These are phyloP conservation scores for Falco cherrug DNA, from an alignment of 2,797 vertebrate species.

Conservation along the genomic window DNA sequence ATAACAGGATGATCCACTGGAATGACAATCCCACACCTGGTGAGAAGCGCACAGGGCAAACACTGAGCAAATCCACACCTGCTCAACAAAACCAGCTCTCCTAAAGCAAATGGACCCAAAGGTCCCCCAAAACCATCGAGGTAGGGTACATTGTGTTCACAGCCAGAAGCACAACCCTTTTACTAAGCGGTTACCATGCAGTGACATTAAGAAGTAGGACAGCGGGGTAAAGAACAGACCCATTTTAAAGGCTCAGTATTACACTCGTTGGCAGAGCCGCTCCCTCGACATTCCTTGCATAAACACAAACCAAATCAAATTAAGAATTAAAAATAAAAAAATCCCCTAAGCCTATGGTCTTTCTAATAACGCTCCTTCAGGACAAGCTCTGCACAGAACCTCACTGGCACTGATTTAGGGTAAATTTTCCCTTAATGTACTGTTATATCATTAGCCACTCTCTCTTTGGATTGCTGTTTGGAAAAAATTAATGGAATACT, in stretches of 20 bases:
- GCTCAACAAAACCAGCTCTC: background rate
- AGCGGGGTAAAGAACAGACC: fast-evolving
- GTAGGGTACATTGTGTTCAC: background rate
- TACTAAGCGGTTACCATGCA: background rate
- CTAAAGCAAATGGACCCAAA: background rate
- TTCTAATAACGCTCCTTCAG: background rate
- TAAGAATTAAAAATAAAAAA: background rate
- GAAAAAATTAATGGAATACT: conserved; percentile 71
- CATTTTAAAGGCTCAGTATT: background rate
- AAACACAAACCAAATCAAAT: background rate
- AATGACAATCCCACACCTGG: background rate
- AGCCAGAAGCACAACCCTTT: background rate
- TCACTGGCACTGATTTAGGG: conserved; percentile 44
- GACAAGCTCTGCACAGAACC: conserved; percentile 8
- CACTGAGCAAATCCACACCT: background rate
- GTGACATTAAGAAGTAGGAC: background rate
- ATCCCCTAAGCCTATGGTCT: background rate
- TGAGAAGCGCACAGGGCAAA: background rate
- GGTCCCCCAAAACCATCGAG: background rate
- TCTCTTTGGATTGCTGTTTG: conserved; percentile 55
- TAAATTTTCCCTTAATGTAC: conserved; percentile 30
- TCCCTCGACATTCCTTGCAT: background rate
- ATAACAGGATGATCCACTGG: background rate
- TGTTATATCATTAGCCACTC: conserved; percentile 59
- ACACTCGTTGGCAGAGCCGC: background rate